These are phyloP conservation scores for Drosophila mayri DNA, from an alignment of 1,140 invertebrate species.

Conservation along the genomic window DNA sequence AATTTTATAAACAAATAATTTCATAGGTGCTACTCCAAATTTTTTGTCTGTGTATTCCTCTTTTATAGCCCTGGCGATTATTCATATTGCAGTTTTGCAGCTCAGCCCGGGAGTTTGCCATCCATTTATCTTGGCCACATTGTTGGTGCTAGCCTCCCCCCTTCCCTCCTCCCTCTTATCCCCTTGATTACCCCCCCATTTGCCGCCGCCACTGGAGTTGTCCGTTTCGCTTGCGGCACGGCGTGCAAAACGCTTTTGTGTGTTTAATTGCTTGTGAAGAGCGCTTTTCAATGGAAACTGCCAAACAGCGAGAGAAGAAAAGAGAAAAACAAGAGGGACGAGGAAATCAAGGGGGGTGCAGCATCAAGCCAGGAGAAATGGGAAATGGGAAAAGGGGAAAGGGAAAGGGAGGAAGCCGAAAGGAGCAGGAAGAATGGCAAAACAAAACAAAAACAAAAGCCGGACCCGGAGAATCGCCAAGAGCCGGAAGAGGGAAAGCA, in stretches of 20 bases:
- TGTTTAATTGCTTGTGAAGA: constrained; percentile 84
- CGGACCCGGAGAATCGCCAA: constrained; percentile 29
- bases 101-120: constrained; percentile 63
- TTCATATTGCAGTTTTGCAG: constrained; percentile 74
- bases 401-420: too few species aligned
- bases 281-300: constrained; percentile 80
- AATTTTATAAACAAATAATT: background rate
- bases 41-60: constrained; percentile 3
- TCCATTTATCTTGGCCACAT: constrained; percentile 81
- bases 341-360: background rate
- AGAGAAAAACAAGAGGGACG: constrained; percentile 13
- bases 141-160: constrained; percentile 47
- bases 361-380: background rate
- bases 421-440: constrained; percentile 14
- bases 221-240: constrained; percentile 71
- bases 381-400: background rate
- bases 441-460: constrained; percentile 42
- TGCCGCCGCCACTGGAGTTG: constrained; percentile 19
- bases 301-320: constrained; percentile 43
- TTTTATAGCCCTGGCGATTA: constrained; percentile 55
- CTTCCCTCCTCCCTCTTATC: background rate
- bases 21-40: background rate
- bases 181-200: background rate
- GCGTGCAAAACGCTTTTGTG: constrained; percentile 80
- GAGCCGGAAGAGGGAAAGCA: constrained; percentile 35